Base-by-base conservation (phyloP, 2,797 vertebrate species). In the Eleutherodactylus coqui region DNA sequence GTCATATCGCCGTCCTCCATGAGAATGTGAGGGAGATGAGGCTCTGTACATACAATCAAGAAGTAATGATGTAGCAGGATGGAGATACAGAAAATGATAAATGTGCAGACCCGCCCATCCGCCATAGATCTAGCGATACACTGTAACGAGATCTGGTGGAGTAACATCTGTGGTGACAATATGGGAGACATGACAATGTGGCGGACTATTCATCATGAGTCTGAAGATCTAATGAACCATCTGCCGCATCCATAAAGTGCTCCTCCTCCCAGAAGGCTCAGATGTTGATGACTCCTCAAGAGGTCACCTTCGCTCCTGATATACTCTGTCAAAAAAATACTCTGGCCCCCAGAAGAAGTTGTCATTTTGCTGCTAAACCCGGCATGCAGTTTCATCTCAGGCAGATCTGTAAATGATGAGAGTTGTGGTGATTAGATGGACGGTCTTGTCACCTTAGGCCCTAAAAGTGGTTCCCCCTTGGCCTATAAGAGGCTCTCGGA, bases 1-100 rank as follows among this genome's bases (percentile, higher is more conserved):
- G 92, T 96, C 97, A 99, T 98, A 91, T 98, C 97, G 32, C 97
- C 98, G 0, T 95, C 96, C 89, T 99, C 98, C 58, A 97, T 93
- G 79, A 98, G 93, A 89, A 98, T 77, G 0, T 97, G 97, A 0
- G 98, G 98, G 91, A 95, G 89, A 89, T 98, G 96, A 69, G 97
- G 98, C 89, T 98, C 98, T 99, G 88, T 51, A 36, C n/a, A 87
- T 60, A 55, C 90, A 90, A 45, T 0, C 58, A 1, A 64, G n/a
- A n/a, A n/a, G n/a, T n/a, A n/a, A n/a, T 17, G 5, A 64, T 55
- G 21, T 55, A 55, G 51, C 19, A 8, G 51, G 27, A 62, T 14
- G 58, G 60, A 34, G 6, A 16, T 0, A 64, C 47, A 49, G 55
- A 13, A 27, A n/a, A 58, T 58, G 55, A 58, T 27, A 27, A 58